Evolutionary conservation across 2,888 invertebrate genomes (phyloP).

Genomic region (Rhopalosiphum nymphaeae): DNA sequence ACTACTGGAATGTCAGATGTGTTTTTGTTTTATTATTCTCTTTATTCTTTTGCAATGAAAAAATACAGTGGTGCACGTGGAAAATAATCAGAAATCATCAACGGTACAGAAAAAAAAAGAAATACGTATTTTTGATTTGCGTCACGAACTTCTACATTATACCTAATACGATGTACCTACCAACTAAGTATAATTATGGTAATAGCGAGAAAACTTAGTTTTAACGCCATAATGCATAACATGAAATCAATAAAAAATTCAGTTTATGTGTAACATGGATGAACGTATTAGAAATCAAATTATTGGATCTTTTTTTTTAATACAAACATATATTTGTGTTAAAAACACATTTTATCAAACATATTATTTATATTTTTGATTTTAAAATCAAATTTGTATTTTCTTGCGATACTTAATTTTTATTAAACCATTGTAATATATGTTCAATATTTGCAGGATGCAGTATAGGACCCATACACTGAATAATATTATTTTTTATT

Average conservation of each 20-base stretch:
- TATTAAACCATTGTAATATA: background rate
- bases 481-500: background rate
- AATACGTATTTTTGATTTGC: background rate
- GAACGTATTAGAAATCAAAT: background rate
- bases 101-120: background rate
- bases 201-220: background rate
- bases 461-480: no score
- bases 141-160: background rate
- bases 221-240: background rate
- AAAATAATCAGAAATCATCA: background rate
- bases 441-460: background rate
- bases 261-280: background rate
- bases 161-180: background rate
- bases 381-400: background rate
- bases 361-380: background rate
- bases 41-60: background rate
- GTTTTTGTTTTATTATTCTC: background rate
- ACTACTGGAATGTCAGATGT: background rate
- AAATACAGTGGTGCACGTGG: background rate
- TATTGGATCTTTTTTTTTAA: background rate
- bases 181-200: background rate
- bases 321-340: background rate
- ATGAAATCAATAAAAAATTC: background rate
- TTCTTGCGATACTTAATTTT: background rate
- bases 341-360: background rate